Conservation (phyloP, 1,140 invertebrate genomes). For the Pomacea maculata region DNA sequence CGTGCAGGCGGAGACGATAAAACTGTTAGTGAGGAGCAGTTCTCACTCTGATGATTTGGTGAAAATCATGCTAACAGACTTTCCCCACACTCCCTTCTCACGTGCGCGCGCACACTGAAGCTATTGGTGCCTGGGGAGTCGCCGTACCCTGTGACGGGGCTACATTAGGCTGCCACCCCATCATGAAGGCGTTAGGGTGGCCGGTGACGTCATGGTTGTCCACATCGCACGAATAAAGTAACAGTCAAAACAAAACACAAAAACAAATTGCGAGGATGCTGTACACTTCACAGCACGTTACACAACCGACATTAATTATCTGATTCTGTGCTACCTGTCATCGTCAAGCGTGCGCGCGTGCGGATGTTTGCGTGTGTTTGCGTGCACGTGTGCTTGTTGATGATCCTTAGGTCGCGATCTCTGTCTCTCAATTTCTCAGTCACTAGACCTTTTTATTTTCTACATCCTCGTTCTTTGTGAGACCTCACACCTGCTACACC, state of each 20-base stretch:
- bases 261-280: neutral
- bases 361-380: neutral
- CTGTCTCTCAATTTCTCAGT: neutral
- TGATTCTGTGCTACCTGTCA: neutral
- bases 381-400: neutral
- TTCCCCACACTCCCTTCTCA: neutral
- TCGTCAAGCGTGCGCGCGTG: neutral
- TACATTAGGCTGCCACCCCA: neutral
- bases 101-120: neutral
- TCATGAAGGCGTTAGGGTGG: neutral
- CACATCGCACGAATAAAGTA: neutral
- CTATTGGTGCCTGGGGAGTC: neutral
- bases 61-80: neutral
- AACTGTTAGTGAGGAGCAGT: too few species aligned
- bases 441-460: too few species aligned
- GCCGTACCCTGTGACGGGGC: too few species aligned
- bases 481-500: too few species aligned
- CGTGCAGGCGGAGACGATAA: too few species aligned
- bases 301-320: neutral
- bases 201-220: neutral
- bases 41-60: too few species aligned
- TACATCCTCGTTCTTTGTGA: too few species aligned
- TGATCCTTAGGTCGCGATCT: neutral
- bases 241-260: neutral
- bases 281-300: neutral